These are phyloP conservation scores for Tetragonula carbonaria DNA, from an alignment of 2,888 invertebrate species.

Conservation along the genomic window DNA sequence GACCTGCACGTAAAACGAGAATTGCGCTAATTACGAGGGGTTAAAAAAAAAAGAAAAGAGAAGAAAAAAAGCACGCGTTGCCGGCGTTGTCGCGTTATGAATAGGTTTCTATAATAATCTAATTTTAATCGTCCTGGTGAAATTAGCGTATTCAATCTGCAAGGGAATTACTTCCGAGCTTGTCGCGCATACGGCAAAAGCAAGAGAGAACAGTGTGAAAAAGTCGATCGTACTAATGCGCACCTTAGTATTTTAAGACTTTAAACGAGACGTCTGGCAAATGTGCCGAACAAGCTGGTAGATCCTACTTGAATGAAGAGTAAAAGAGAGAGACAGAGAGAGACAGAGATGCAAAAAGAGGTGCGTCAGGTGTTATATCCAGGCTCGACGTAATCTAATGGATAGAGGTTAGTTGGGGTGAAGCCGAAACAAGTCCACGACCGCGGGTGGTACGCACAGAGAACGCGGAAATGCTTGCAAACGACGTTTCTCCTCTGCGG, in stretches of 20 bases:
- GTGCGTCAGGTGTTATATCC: conserved; percentile 58
- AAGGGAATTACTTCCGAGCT: conserved; percentile 73
- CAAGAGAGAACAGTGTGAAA: conserved; percentile 33
- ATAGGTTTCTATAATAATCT: conserved; percentile 64
- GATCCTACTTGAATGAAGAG: not conserved
- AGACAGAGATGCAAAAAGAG: conserved; percentile 22
- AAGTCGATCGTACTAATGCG: conserved; percentile 18
- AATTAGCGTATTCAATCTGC: conserved; percentile 76
- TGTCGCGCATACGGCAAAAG: conserved; percentile 40
- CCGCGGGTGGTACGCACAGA: conserved; percentile 67
- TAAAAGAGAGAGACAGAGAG: not conserved
- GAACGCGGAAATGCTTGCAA: conserved; percentile 69
- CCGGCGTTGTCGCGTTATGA: conserved; percentile 47
- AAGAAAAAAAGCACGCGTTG: not conserved
- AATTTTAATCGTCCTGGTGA: conserved; percentile 71
- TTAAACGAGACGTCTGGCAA: conserved; percentile 13
- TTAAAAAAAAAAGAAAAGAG: conserved; percentile 22
- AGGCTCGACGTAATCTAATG: conserved; percentile 71
- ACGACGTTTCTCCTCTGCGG: conserved; percentile 52
- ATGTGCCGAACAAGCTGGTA: conserved; percentile 27
- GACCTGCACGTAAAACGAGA: conserved; percentile 1
- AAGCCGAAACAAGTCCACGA: conserved; percentile 69
- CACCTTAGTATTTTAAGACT: not conserved
- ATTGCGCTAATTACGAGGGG: conserved; percentile 1
- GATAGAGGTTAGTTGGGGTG: conserved; percentile 74